Conservation (phyloP, 2,888 invertebrate species). For the Trichogramma dendrolimi region DNA sequence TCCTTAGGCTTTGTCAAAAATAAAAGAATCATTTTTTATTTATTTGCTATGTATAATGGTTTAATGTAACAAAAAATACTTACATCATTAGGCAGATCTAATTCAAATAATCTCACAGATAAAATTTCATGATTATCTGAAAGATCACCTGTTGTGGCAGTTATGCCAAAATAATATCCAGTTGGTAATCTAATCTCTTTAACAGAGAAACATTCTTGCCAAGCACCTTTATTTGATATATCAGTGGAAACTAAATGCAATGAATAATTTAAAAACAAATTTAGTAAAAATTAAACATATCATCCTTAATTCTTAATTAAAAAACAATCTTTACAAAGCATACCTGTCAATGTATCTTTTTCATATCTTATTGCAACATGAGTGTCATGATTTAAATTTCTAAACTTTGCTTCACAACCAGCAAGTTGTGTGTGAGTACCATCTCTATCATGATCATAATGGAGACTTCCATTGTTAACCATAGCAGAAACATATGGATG, state of each 20-base stretch:
- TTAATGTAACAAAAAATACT: slow-evolving; percentile 34
- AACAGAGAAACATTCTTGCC: slow-evolving; percentile 90
- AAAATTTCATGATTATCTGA: slow-evolving; percentile 95
- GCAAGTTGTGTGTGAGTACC: slow-evolving; percentile 96
- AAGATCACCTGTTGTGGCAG: slow-evolving; percentile 95
- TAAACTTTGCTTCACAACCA: slow-evolving; percentile 94
- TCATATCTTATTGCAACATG: slow-evolving; percentile 87
- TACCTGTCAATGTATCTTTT: slow-evolving; percentile 81
- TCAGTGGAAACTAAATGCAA: slow-evolving; percentile 75
- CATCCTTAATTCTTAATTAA: neutral
- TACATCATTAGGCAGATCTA: slow-evolving; percentile 72
- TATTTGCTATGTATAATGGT: neutral
- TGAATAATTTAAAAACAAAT: neutral
- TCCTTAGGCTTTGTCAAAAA: slow-evolving; percentile 56
- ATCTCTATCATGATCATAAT: slow-evolving; percentile 97
- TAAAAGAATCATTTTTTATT: neutral
- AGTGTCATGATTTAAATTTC: slow-evolving; percentile 87
- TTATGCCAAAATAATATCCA: slow-evolving; percentile 89
- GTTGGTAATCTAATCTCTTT: slow-evolving; percentile 88
- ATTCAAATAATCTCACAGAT: slow-evolving; percentile 85
- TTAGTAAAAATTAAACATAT: neutral
- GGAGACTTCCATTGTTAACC: slow-evolving; percentile 92
- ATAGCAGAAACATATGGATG: slow-evolving; percentile 98
- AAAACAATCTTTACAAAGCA: neutral
- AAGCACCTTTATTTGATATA: slow-evolving; percentile 84